Percentiles rank a stretch among this genome's conserved stretches.
phyloP scores from a whole-genome alignment of 2,797 vertebrate genomes.

The Xiphophorus birchmanni region DNA sequence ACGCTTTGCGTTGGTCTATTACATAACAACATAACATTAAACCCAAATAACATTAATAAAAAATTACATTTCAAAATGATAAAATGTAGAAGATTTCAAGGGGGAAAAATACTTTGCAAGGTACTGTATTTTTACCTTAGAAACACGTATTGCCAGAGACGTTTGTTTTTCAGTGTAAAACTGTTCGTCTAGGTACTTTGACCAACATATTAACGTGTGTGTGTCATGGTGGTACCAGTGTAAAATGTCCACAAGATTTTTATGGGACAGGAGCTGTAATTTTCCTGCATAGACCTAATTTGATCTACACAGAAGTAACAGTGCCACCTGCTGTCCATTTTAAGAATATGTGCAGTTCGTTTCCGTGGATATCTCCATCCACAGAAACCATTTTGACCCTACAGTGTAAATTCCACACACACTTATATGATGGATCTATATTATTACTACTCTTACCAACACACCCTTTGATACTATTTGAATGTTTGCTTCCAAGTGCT shows the following conservation, averaged over 20 bases:
- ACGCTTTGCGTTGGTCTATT: background rate
- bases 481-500: slow-evolving; percentile 56
- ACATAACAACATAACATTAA: background rate
- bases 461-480: slow-evolving; percentile 53
- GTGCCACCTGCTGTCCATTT: slow-evolving; percentile 69
- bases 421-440: background rate
- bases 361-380: slow-evolving; percentile 12
- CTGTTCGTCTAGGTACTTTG: slow-evolving; percentile 14
- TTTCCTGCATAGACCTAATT: slow-evolving; percentile 53
- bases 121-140: slow-evolving; percentile 16
- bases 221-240: background rate
- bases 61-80: background rate
- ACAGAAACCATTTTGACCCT: slow-evolving; percentile 8
- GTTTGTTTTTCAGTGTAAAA: slow-evolving; percentile 35
- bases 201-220: slow-evolving; percentile 28
- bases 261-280: slow-evolving; percentile 2
- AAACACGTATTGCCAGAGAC: slow-evolving; percentile 30
- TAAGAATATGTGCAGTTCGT: slow-evolving; percentile 19
- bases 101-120: background rate
- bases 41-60: background rate
- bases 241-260: slow-evolving; percentile 20
- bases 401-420: slow-evolving; percentile 25
- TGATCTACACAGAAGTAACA: slow-evolving; percentile 40
- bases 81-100: background rate
- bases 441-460: slow-evolving; percentile 1